Evolutionary conservation across 2,888 invertebrate species (phyloP), one percentile per base, ranked within the genome.

Genomic region (Cephalotes varians): DNA sequence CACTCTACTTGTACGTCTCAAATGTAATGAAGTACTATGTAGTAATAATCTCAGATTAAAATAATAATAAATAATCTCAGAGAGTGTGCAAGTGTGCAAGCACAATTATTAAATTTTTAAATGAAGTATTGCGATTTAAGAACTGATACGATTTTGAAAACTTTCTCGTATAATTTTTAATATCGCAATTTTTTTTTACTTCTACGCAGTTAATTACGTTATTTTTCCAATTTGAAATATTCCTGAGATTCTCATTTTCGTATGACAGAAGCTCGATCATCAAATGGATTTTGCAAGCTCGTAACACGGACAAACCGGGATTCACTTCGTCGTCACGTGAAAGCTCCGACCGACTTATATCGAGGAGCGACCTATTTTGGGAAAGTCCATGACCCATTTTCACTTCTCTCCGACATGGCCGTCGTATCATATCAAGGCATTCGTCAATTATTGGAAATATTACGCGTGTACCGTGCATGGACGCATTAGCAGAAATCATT

Each of bases 331-430:
- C 62, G 64, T 54, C 44, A 74, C 25, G 56, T 51, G 40, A 74
- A 74, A 54, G 64, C 54, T 25, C 34, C 31, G 44, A 21, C 58
- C 25, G 34, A 51, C 71, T 49, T 62, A 47, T 40, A 65, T 54
- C 28, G 49, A 31, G 40, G 73, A 62, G 73, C 85, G 89, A 80
- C 88, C 89, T 86, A 88, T 87, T 90, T 91, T 69, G 69, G 40
- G 72, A 54, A 67, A 91, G 86, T 85, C 91, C 91, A 85, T 91
- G 92, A 91, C 91, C 91, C 72, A 90, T 91, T 91, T 91, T 47
- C 82, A 49, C 47, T 58, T 81, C 49, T 44, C 31, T 56, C 31
- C 54, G 31, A 10, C 49, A 49, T 37, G 34, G 25, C 40, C 15
- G 21, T 31, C 12, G 67, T n/a, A n/a, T n/a, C n/a, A n/a, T n/a